These are phyloP conservation scores for Rhodinocichla rosea DNA, from an alignment of 2,113 vertebrate species.

Conservation along the genomic window DNA sequence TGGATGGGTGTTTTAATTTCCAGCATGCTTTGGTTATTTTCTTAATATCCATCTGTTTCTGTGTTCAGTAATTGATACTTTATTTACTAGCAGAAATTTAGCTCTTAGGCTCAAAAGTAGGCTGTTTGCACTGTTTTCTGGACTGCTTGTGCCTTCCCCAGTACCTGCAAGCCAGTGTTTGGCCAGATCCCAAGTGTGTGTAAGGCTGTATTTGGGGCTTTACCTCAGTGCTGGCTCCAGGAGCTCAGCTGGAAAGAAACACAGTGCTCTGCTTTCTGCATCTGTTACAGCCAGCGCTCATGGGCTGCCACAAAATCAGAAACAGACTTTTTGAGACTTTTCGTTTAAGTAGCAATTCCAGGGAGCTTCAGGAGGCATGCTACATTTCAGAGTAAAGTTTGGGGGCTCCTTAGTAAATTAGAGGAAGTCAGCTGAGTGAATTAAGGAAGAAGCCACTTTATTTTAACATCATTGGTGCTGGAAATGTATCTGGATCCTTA, in stretches of 20 bases:
- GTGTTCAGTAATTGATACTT: slow-evolving; percentile 8
- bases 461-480: neutral
- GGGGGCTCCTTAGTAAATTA: neutral
- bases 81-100: slow-evolving; percentile 10
- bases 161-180: neutral
- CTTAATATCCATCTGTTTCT: slow-evolving; percentile 45
- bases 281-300: accelerated
- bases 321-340: neutral
- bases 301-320: neutral
- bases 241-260: neutral
- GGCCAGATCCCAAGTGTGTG: neutral
- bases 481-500: neutral
- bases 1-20: neutral
- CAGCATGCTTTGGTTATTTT: slow-evolving; percentile 19
- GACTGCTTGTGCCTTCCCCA: neutral
- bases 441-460: neutral
- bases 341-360: neutral
- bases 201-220: neutral
- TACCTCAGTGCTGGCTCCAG: neutral
- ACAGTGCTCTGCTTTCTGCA: accelerated
- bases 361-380: neutral
- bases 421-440: neutral
- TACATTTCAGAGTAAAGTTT: neutral
- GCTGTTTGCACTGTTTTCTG: neutral
- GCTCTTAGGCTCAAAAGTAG: neutral